A percentile compares a stretch with the other conserved stretches of the same genome.
Evolutionary conservation across 1,140 invertebrate species (phyloP).

Genomic region (Drosophila tani): DNA sequence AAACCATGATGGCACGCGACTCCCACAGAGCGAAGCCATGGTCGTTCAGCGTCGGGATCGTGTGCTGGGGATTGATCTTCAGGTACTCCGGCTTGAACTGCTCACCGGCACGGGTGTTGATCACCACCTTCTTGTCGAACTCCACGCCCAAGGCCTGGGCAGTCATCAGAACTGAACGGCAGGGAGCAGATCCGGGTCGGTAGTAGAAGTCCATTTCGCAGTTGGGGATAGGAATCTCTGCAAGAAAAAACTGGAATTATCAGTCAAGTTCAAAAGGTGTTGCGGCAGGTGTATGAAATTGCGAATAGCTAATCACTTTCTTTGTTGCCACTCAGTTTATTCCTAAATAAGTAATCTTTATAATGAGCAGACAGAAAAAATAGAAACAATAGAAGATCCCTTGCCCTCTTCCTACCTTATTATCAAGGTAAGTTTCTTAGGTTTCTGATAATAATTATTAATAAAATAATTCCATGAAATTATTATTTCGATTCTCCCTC

Average conservation of each 20-base stretch:
- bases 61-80: constrained; percentile 83
- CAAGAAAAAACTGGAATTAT: constrained; percentile 15
- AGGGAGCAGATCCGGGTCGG: constrained; percentile 89
- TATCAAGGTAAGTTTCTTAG: not conserved
- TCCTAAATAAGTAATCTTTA: constrained; percentile 29
- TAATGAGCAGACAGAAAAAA: not conserved
- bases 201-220: constrained; percentile 87
- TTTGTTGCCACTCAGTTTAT: constrained; percentile 11
- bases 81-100: constrained; percentile 88
- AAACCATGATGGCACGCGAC: constrained; percentile 85
- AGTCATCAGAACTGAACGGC: constrained; percentile 85
- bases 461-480: not conserved
- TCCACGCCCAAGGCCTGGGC: constrained; percentile 85
- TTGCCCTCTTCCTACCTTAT: not conserved
- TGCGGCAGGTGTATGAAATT: constrained; percentile 12
- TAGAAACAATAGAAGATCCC: not conserved
- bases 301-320: constrained; percentile 50
- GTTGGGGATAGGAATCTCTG: not conserved
- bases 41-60: constrained; percentile 74
- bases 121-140: constrained; percentile 81
- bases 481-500: not conserved
- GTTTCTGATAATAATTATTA: not conserved
- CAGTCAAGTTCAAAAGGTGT: constrained; percentile 24
- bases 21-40: constrained; percentile 65
- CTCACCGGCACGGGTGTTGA: constrained; percentile 88